phyloP scores from a whole-genome alignment of 2,888 invertebrate species.

The Dione vanillae region DNA sequence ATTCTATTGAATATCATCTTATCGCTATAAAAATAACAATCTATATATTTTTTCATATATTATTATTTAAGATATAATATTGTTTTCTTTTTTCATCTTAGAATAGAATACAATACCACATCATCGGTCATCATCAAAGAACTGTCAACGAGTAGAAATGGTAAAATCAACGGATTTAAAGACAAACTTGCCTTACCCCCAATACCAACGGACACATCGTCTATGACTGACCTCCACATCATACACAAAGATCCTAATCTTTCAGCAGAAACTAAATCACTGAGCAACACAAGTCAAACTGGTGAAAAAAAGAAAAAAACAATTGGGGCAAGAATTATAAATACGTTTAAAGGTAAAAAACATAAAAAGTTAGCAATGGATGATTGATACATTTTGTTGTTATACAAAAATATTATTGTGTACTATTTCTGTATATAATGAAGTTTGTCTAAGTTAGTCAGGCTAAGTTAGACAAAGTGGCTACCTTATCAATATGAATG shows the following conservation, averaged over 20 bases:
- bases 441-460: background rate
- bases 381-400: background rate
- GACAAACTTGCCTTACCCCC: constrained; percentile 50
- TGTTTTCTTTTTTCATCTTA: background rate
- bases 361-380: constrained; percentile 49
- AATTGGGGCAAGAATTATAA: constrained; percentile 41
- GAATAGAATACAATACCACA: constrained; percentile 14
- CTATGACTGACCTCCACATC: constrained; percentile 51
- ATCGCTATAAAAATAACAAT: no score
- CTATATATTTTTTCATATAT: no score
- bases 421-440: background rate
- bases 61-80: no score
- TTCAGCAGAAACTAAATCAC: constrained; percentile 52
- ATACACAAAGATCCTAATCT: constrained; percentile 33
- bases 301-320: constrained; percentile 48
- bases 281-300: constrained; percentile 51
- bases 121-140: constrained; percentile 56
- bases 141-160: constrained; percentile 37
- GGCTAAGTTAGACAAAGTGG: background rate
- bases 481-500: background rate
- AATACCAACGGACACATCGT: constrained; percentile 47
- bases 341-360: constrained; percentile 23
- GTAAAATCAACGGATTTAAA: constrained; percentile 42
- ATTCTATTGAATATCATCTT: no score
- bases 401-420: background rate